These are phyloP conservation scores for Pachyramphus minor DNA, from an alignment of 2,113 vertebrate species.

Conservation along the genomic window DNA sequence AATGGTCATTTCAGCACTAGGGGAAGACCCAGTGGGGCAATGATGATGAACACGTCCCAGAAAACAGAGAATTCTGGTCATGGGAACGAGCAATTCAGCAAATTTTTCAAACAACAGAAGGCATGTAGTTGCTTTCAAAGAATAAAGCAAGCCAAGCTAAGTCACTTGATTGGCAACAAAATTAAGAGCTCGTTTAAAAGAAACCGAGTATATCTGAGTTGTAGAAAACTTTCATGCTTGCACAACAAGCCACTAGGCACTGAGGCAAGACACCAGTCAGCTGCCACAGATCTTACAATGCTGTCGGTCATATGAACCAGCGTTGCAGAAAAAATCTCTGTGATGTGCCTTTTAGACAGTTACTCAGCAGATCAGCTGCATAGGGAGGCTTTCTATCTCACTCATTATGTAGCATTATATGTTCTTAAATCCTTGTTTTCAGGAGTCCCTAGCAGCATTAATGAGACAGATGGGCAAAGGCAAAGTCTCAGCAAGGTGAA, in stretches of 20 bases:
- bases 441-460: neutral
- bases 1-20: neutral
- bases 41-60: neutral
- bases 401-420: neutral
- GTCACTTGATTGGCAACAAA: neutral
- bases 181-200: neutral
- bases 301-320: neutral
- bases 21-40: neutral
- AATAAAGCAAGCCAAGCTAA: neutral
- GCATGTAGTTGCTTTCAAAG: neutral
- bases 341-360: neutral
- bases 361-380: neutral
- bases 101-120: neutral
- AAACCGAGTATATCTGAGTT: neutral
- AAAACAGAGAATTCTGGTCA: neutral
- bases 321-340: neutral
- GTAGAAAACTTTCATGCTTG: neutral
- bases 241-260: neutral
- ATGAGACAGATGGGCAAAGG: neutral
- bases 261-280: neutral
- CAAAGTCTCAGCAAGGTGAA: neutral
- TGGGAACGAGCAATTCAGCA: neutral
- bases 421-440: neutral
- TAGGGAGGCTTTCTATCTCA: neutral
- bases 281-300: neutral